Evolutionary conservation across 2,113 vertebrate genomes (phyloP).

Genomic region (Plectropomus leopardus): DNA sequence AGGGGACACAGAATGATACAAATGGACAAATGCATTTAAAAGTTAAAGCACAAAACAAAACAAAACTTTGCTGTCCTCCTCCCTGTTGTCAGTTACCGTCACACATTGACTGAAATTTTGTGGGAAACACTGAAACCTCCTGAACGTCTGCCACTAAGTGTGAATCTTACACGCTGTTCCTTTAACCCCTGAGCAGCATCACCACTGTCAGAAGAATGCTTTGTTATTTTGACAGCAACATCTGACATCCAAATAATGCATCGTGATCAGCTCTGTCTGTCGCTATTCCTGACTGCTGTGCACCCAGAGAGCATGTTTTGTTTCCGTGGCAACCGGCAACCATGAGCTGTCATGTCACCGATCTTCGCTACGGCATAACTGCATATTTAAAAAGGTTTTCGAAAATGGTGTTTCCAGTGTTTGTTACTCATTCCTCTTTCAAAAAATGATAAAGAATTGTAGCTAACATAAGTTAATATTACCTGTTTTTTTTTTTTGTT

Average conservation of each 20-base stretch:
- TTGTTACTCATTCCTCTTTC: not conserved
- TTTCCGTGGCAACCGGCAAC: conserved; percentile 36
- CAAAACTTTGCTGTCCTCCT: too few species aligned
- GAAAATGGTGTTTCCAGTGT: not conserved
- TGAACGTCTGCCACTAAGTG: too few species aligned
- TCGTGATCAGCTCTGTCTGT: not conserved
- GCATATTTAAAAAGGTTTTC: not conserved
- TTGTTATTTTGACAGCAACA: not conserved
- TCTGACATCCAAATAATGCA: conserved; percentile 1
- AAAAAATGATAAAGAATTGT: not conserved
- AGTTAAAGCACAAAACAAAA: too few species aligned
- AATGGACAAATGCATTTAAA: too few species aligned
- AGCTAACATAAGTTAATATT: not conserved
- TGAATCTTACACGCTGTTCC: too few species aligned
- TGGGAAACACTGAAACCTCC: too few species aligned
- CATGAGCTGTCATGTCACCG: conserved; percentile 18
- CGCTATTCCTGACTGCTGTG: conserved; percentile 31
- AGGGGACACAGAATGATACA: too few species aligned
- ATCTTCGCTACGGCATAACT: not conserved
- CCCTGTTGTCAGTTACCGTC: too few species aligned
- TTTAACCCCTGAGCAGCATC: too few species aligned
- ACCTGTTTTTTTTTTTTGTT: not conserved
- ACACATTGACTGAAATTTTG: too few species aligned
- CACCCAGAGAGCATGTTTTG: conserved; percentile 36
- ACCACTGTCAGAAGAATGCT: too few species aligned